A percentile compares a stretch with the other conserved stretches of the same genome.
These are phyloP conservation scores for Atherinosoma microstoma DNA, from an alignment of 2,797 vertebrate species.

Conservation along the genomic window DNA sequence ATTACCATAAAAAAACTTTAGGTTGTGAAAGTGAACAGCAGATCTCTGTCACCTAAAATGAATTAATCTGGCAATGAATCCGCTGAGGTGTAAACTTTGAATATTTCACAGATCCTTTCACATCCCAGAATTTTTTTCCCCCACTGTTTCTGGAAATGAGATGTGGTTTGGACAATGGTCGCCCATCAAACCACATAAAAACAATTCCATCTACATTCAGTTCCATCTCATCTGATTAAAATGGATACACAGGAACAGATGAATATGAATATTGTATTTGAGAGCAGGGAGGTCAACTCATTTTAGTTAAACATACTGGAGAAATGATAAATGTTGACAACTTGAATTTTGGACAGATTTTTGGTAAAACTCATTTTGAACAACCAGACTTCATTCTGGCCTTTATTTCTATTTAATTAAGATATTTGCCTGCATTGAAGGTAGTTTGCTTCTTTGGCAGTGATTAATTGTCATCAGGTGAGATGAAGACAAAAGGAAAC, in stretches of 20 bases:
- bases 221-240: conserved; percentile 52
- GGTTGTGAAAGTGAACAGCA: conserved; percentile 17
- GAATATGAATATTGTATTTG: conserved; percentile 28
- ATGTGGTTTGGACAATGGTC: conserved; percentile 43
- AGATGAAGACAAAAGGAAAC: conserved; percentile 23
- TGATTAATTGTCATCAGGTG: conserved; percentile 37
- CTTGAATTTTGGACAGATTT: conserved; percentile 20
- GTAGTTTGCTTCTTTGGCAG: conserved; percentile 1
- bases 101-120: conserved; percentile 60
- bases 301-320: conserved; percentile 26
- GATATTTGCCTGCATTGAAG: background rate
- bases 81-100: conserved; percentile 35
- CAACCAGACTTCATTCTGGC: conserved; percentile 3
- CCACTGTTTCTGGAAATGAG: conserved; percentile 40
- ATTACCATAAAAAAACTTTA: conserved; percentile 9
- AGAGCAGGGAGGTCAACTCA: conserved; percentile 38
- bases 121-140: conserved; percentile 42
- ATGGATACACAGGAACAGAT: conserved; percentile 35
- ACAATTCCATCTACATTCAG: conserved; percentile 63
- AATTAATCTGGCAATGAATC: conserved; percentile 43
- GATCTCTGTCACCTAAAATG: conserved; percentile 35
- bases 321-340: conserved; percentile 36
- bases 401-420: conserved; percentile 17
- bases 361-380: conserved; percentile 15
- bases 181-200: conserved; percentile 64